Evolutionary conservation across 2,888 invertebrate genomes (phyloP), one percentile per base, ranked within the genome.

Genomic region (Himalopsyche tibetana): DNA sequence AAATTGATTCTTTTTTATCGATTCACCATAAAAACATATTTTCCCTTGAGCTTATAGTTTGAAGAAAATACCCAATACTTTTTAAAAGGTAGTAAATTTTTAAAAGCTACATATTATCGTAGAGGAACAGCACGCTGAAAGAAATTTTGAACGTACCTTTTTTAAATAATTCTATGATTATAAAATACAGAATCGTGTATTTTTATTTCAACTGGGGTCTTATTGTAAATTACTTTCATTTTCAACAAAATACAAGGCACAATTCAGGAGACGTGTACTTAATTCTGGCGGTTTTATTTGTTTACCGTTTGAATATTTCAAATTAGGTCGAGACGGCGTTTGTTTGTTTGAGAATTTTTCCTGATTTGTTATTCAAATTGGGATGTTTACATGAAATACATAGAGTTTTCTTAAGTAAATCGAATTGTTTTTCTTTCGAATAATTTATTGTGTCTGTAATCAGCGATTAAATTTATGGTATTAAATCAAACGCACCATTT

Each of bases 301-400:
- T 74, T 74, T 74, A 74, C 74, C 74, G 74, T 74, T 74, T 38
- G 74, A 36, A 74, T 74, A 36, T 74, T 74, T 74, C 74, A 74
- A 74, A 74, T 74, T 74, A 74, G 38, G 74, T 36, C 74, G 74
- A 74, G 74, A 74, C 15, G 74, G 74, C 15, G 74, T 36, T 74
- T 15, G 74, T 74, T 74, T 74, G 74, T 69, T 69, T 69, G 69
- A 36, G 15, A 15, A 36, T 36, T 74, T 74, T 74, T 74, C 15
- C 28, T 74, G 74, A 74, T 74, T 74, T 74, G 74, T 74, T 74
- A 74, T 74, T 74, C 74, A 74, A 74, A 74, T 74, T 36, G 38
- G 74, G 38, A 74, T 74, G 74, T 74, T 74, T 74, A 74, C 74
- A 36, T 36, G 38, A 74, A 74, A 74, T 74, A 38, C 74, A 36